A percentile compares a stretch with the other conserved stretches of the same genome.
Evolutionary conservation across 2,797 vertebrate species (phyloP).

Genomic region (Selene dorsalis): DNA sequence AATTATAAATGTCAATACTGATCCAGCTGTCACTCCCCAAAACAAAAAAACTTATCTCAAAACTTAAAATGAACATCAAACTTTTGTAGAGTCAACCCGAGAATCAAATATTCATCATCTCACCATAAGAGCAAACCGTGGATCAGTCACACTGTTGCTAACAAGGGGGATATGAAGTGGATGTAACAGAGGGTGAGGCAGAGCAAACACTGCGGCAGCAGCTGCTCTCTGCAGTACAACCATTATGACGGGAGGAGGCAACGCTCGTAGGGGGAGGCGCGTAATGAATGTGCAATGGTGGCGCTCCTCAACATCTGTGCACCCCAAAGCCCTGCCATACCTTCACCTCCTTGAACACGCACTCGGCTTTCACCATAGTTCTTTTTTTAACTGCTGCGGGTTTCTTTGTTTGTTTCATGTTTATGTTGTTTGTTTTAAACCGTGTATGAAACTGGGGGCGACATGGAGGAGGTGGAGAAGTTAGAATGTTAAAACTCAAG

Average conservation of each 20-base stretch:
- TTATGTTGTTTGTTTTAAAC: conserved; percentile 19
- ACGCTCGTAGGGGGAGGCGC: conserved; percentile 61
- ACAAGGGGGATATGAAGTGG: conserved; percentile 64
- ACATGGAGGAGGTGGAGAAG: conserved; percentile 20
- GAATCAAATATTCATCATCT: conserved; percentile 61
- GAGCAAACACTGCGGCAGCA: conserved; percentile 79
- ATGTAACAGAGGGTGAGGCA: conserved; percentile 67
- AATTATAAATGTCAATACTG: conserved; percentile 30
- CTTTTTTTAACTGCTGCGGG: background rate
- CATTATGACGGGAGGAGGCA: conserved; percentile 75
- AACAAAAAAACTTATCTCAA: conserved; percentile 9
- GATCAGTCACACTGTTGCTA: conserved; percentile 55
- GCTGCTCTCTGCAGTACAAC: conserved; percentile 76
- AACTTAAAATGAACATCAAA: conserved; percentile 38
- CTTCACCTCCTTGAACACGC: conserved; percentile 31
- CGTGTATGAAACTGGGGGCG: conserved; percentile 3
- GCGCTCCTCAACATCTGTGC: conserved; percentile 73
- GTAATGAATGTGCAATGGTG: conserved; percentile 74
- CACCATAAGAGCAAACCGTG: conserved; percentile 42
- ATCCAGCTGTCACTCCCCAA: conserved; percentile 14
- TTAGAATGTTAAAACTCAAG: conserved; percentile 26
- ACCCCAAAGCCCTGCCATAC: conserved; percentile 43
- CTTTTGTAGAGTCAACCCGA: conserved; percentile 14
- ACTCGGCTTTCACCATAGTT: background rate
- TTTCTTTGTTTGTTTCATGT: conserved; percentile 22